phyloP scores from a whole-genome alignment of 2,888 invertebrate species.

The Leistus spinibarbis region DNA sequence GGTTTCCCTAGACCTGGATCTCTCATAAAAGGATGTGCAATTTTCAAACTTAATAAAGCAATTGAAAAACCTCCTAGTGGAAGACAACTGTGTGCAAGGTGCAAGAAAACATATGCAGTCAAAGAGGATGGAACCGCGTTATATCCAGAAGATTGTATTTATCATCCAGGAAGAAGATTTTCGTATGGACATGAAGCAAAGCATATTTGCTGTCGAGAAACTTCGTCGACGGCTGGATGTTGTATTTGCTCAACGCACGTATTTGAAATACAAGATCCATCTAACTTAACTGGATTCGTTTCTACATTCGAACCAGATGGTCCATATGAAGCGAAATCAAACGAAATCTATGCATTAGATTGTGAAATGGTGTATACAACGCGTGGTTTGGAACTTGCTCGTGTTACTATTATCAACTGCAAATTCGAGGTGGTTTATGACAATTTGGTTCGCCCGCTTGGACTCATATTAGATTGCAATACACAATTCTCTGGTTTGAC shows the following conservation, averaged over 20 bases:
- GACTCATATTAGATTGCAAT: conserved; percentile 92
- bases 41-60: conserved; percentile 38
- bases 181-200: conserved; percentile 60
- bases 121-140: conserved; percentile 76
- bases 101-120: conserved; percentile 79
- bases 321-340: conserved; percentile 62
- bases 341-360: conserved; percentile 88
- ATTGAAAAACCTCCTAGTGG: conserved; percentile 44
- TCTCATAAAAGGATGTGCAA: conserved; percentile 14
- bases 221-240: not conserved
- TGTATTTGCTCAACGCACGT: not conserved
- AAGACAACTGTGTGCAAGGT: conserved; percentile 71
- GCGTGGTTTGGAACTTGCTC: conserved; percentile 86
- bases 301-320: conserved; percentile 54
- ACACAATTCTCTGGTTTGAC: conserved; percentile 96
- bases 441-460: conserved; percentile 85
- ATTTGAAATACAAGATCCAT: not conserved
- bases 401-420: conserved; percentile 87
- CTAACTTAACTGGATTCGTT: conserved; percentile 53
- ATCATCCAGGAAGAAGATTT: conserved; percentile 88
- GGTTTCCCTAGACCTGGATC: conserved; percentile 55
- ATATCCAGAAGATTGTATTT: conserved; percentile 82
- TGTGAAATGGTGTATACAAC: conserved; percentile 99
- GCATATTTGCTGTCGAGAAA: not conserved
- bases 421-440: conserved; percentile 85